These are phyloP conservation scores for Amphipoea lucens DNA, from an alignment of 2,888 invertebrate genomes.

Conservation along the genomic window DNA sequence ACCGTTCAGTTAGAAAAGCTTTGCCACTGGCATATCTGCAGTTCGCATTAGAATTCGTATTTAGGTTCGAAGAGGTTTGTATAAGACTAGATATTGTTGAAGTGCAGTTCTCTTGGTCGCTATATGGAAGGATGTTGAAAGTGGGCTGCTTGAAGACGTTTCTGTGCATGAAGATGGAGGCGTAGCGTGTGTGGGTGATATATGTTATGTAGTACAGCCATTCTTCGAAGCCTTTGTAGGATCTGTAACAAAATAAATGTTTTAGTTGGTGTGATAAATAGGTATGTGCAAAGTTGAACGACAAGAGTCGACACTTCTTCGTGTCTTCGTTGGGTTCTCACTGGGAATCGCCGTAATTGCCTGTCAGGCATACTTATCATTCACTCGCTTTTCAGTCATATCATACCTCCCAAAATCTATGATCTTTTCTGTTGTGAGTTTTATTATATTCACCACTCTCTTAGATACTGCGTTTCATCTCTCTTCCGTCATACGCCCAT, in stretches of 20 bases:
- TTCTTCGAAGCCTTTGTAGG: conserved; percentile 94
- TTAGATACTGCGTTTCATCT: neutral
- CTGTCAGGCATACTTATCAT: neutral
- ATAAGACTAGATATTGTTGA: conserved; percentile 87
- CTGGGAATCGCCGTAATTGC: neutral
- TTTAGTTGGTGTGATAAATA: neutral
- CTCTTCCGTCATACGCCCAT: neutral
- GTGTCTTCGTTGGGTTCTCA: neutral
- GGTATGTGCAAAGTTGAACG: neutral
- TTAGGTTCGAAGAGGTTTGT: conserved; percentile 88
- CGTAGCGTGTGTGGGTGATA: conserved; percentile 94
- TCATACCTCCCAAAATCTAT: neutral
- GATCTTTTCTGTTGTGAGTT: neutral
- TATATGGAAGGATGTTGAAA: conserved; percentile 89
- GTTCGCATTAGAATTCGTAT: conserved; percentile 89
- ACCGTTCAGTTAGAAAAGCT: conserved; percentile 93
- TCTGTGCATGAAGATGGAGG: conserved; percentile 93
- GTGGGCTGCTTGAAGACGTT: conserved; percentile 92
- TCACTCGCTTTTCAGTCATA: neutral
- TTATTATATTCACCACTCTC: neutral
- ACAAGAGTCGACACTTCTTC: neutral
- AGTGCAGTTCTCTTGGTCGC: conserved; percentile 89
- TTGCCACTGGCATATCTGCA: conserved; percentile 93
- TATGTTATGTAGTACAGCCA: conserved; percentile 95
- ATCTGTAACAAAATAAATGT: conserved; percentile 87